phyloP scores from a whole-genome alignment of 2,888 invertebrate species.

The Galerucella pusilla region DNA sequence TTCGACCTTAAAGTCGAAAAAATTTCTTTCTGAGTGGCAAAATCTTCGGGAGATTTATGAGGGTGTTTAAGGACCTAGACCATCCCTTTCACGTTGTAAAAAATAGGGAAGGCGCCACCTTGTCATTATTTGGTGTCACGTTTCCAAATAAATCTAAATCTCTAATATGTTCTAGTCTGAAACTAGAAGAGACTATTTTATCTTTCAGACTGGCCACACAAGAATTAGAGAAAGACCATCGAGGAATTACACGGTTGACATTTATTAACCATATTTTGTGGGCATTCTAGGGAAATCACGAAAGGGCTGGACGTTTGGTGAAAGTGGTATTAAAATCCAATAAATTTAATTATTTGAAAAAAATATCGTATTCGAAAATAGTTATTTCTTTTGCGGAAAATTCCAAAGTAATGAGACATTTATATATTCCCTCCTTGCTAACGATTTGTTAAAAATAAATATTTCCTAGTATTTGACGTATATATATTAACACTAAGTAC shows the following conservation, averaged over 20 bases:
- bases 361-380: neutral
- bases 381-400: slow-evolving; percentile 23
- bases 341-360: neutral
- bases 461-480: slow-evolving; percentile 46
- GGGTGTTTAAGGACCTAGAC: slow-evolving; percentile 37
- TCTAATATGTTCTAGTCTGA: slow-evolving; percentile 6
- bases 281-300: neutral
- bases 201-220: slow-evolving; percentile 30
- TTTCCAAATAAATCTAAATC: slow-evolving; percentile 47
- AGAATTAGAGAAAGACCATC: slow-evolving; percentile 4
- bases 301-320: neutral
- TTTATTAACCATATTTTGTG: slow-evolving; percentile 5
- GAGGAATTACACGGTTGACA: neutral
- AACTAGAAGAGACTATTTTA: slow-evolving; percentile 2
- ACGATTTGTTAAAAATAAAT: slow-evolving; percentile 44
- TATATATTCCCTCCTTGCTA: slow-evolving; percentile 36
- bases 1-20: neutral
- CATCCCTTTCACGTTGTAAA: slow-evolving; percentile 45
- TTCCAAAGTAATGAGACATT: slow-evolving; percentile 45
- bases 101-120: slow-evolving; percentile 52
- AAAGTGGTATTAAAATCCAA: neutral
- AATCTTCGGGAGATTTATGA: slow-evolving; percentile 39
- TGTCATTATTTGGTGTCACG: slow-evolving; percentile 46
- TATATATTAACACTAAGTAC: slow-evolving; percentile 49
- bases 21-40: slow-evolving; percentile 31